Base-by-base conservation (phyloP, 2,888 invertebrate genomes). In the Aplocera efformata region DNA sequence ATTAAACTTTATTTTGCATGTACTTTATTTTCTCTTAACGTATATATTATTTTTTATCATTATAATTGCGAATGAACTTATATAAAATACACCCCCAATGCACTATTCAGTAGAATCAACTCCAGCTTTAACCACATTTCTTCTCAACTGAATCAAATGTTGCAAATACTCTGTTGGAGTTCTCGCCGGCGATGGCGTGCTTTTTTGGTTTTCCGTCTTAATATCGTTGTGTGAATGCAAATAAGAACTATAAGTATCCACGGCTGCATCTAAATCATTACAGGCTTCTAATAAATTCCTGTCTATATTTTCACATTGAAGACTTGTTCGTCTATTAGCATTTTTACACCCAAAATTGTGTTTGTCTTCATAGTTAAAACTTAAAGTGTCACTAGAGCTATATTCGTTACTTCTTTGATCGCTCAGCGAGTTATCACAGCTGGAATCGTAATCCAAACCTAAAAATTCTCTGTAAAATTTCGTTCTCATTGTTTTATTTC, bases 91-190 rank as follows among this genome's bases (percentile, higher is more conserved):
- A 3, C 13, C 2, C 5, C 3, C 13, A 5, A 17, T 3, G 13
- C 13, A 13, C 27, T 61, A 64, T 22, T 75, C 71, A 7, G 67
- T 67, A 13, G 64, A 79, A 27, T 89, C 86, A 49, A 81, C 79
- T 30, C 89, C 83, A n/a, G 75, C 77, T 60, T 84, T 85, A 0
- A 91, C 81, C 9, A 90, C 81, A 53, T 91, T 86, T 57, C 82
- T 80, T 52, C 91, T 75, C 68, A 91, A 72, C 37, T 83, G 76
- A 7, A 91, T 89, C 47, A 92, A 77, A 65, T 91, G 90, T 53
- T 85, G 88, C 41, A 91, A 66, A 72, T 90, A 91, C 45, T 89
- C 88, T 37, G 89, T 91, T 1, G 91, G 91, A 6, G 72, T 75
- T 10, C 72, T 60, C n/a, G 38, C 34, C n/a, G 22, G 23, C 13